Evolutionary conservation across 2,888 invertebrate genomes (phyloP), one percentile per base, ranked within the genome.

Genomic region (Aricia artaxerxes): DNA sequence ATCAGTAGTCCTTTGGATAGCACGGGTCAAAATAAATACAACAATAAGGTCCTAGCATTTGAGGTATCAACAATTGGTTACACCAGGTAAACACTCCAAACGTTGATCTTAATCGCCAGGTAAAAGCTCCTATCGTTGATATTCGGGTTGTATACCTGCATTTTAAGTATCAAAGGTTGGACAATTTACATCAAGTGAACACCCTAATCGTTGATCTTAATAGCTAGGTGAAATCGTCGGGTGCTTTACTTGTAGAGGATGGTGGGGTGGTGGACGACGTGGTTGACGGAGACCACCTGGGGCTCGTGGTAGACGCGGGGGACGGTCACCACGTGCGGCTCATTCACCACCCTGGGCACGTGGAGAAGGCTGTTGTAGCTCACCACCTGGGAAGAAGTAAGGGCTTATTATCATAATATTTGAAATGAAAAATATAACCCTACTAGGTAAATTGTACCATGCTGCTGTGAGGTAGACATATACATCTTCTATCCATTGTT

Each of bases 261-360:
- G 61, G 81, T 78, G 79, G 86, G 84, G 35, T 86, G 84, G 75
- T 90, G 85, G 79, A 91, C 88, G 73, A 89, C 86, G 81, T 86
- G 84, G 84, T 91, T 91, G 79, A 90, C 89, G 78, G 90, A 86
- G 83, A 90, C 87, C 81, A 88, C 89, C 84, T 88, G 87, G n/a
- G 88, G 89, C 80, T 88, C 88, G 77, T 87, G 85, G 82, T 91
- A 87, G 57, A 88, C 84, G 81, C 88, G 90, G 81, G 85, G 88
- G 16, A 89, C 88, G 57, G 83, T 82, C 69, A 89, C 85, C 13
- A 88, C 86, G 80, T 88, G 86, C 7, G 90, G 88, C 31, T 86
- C 87, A 57, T 84, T 83, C 64, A 88, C 85, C 31, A 87, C 85
- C 79, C 84, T 85, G 44, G 84, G 84, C 1, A 87, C 85, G 81